Evolutionary conservation across 2,113 vertebrate species (phyloP), one percentile per base, ranked within the genome.

Genomic region (Callorhinus ursinus): DNA sequence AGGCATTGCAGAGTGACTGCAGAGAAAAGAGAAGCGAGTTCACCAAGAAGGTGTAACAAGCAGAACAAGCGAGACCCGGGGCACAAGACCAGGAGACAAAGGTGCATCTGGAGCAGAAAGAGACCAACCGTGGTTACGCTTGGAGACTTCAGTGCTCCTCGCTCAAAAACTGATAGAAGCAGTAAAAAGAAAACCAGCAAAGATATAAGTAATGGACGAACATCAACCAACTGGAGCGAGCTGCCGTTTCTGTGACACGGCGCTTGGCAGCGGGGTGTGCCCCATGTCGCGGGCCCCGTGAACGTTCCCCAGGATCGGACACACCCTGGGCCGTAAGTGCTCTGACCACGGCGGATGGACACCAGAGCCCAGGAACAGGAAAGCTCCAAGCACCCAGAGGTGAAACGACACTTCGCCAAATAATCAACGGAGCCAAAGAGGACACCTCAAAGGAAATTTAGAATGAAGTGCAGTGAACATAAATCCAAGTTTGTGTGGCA

Each of bases 211-310:
- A 88, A 46, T 16, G 9, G 26, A 74, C 24, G 12, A 28, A 24
- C 18, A n/a, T 1, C 49, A 15, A 21, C 57, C 5, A 26, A 18
- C 13, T 2, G 63, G 31, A 49, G 9, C n/a, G 3, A 15, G 10
- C 4, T 16, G 36, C 4, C 39, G 4, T 33, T n/a, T 33, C 11
- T 0, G 28, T 49, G 10, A 36, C 26, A 7, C 2, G 1, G 21
- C 16, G 7, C 36, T 61, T 14, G 33, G 33, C 46, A 42, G 61
- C 4, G 4, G 19, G 61, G 26, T 14, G 61, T 63, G 61, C 12
- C 22, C 61, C 26, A 12, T 63, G 10, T 31, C 26, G 12, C 26
- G 2, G 26, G 5, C 26, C 26, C 61, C 26, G 26, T 1, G 61
- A 63, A 63, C 61, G 4, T 31, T 28, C 26, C 61, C 61, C 22